phyloP scores from a whole-genome alignment of 2,888 invertebrate genomes.

The Spodoptera exigua region DNA sequence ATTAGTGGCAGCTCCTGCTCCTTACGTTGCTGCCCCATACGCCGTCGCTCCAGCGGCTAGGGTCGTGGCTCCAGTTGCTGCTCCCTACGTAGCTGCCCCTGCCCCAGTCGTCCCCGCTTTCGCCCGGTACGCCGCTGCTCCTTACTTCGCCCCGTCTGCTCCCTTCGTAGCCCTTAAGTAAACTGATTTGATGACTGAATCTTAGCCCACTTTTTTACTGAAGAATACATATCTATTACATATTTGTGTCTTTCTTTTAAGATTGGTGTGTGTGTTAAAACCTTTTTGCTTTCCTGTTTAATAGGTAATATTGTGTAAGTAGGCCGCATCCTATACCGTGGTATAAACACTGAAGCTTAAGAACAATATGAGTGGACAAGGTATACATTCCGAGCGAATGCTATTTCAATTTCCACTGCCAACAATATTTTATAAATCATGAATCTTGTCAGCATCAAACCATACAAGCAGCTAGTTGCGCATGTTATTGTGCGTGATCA shows the following conservation, averaged over 20 bases:
- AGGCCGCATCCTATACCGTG: too few species aligned
- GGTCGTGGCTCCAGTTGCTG: constrained; percentile 62
- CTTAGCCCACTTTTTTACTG: constrained; percentile 65
- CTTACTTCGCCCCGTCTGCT: constrained; percentile 75
- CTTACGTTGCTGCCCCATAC: constrained; percentile 36
- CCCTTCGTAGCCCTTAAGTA: constrained; percentile 76
- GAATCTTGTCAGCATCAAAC: constrained; percentile 24
- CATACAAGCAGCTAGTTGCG: constrained; percentile 48
- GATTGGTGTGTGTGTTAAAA: not conserved
- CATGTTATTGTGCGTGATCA: constrained; percentile 46
- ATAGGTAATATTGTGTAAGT: too few species aligned
- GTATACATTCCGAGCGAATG: too few species aligned
- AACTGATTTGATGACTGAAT: constrained; percentile 67
- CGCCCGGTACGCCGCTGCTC: constrained; percentile 60
- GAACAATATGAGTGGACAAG: too few species aligned
- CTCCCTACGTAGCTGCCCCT: constrained; percentile 65
- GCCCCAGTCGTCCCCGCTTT: constrained; percentile 68
- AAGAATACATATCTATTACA: constrained; percentile 44
- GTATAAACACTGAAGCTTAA: too few species aligned
- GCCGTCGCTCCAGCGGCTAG: constrained; percentile 65
- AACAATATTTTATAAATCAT: not conserved
- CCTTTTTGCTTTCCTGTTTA: too few species aligned
- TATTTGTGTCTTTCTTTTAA: constrained; percentile 10
- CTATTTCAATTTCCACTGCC: not conserved
- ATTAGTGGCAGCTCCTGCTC: constrained; percentile 55